Conservation (phyloP, 2,888 invertebrate genomes). For the Anthophora plumipes region DNA sequence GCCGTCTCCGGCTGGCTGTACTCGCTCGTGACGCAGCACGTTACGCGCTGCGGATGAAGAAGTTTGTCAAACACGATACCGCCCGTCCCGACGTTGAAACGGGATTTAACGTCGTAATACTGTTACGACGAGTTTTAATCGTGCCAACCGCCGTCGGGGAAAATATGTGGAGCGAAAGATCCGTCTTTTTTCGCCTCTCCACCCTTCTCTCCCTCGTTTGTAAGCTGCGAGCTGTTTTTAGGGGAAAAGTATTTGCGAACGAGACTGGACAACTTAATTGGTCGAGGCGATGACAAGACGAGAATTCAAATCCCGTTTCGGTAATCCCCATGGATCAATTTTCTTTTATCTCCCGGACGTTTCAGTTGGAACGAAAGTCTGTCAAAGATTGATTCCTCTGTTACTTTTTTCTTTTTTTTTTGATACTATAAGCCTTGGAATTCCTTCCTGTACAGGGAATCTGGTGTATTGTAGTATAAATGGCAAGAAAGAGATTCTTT, state of each 20-base stretch:
- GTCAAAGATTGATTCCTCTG: too few species aligned
- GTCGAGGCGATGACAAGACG: background rate
- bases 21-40: background rate
- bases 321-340: background rate
- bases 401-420: too few species aligned
- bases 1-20: too few species aligned
- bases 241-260: too few species aligned
- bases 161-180: conserved; percentile 1
- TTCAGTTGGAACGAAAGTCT: background rate
- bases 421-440: too few species aligned
- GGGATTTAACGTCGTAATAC: conserved; percentile 20
- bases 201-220: background rate
- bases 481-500: too few species aligned
- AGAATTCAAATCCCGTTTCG: background rate
- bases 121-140: conserved; percentile 43
- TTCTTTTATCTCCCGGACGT: too few species aligned
- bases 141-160: background rate
- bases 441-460: too few species aligned
- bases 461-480: too few species aligned
- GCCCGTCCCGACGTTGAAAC: conserved; percentile 6
- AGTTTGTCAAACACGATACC: conserved; percentile 36
- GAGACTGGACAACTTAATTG: background rate
- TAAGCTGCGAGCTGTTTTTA: background rate
- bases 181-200: background rate
- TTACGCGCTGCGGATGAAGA: conserved; percentile 38